These are phyloP conservation scores for Gallinago nigripennis DNA, from an alignment of 2,797 vertebrate genomes.

Conservation along the genomic window DNA sequence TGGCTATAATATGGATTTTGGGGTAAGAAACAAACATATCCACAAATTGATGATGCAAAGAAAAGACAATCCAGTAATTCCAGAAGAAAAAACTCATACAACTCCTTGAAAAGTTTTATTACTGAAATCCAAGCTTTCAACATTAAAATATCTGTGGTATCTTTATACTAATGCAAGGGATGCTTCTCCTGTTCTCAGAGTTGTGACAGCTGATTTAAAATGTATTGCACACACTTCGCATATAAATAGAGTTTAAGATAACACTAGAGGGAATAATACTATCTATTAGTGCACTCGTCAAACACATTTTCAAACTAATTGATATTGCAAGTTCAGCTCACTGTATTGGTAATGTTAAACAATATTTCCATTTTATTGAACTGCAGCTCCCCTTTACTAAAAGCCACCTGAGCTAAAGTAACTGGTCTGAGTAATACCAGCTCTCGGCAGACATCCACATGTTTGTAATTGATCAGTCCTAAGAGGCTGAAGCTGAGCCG, in stretches of 20 bases:
- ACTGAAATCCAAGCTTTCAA: not conserved
- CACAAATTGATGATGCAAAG: not conserved
- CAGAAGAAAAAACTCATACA: not conserved
- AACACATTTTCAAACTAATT: not conserved
- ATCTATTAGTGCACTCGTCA: not conserved
- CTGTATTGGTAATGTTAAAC: not conserved
- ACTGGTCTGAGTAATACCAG: not conserved
- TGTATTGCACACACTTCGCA: not conserved
- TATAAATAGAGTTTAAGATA: not conserved
- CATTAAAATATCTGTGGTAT: not conserved
- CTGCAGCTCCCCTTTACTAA: not conserved
- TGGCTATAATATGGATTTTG: not conserved
- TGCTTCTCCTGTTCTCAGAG: not conserved
- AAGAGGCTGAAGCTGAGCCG: not conserved
- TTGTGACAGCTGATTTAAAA: not conserved
- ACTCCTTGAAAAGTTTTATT: not conserved
- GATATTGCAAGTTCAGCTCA: not conserved
- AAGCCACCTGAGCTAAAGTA: not conserved
- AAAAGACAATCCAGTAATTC: not conserved
- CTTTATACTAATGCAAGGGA: not conserved
- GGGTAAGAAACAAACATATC: not conserved
- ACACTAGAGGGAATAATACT: not conserved
- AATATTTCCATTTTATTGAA: not conserved
- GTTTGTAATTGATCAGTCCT: not conserved
- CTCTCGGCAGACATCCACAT: slow-evolving; percentile 12